These are phyloP conservation scores for Drosophila picticornis DNA, from an alignment of 2,888 invertebrate species.

Conservation along the genomic window DNA sequence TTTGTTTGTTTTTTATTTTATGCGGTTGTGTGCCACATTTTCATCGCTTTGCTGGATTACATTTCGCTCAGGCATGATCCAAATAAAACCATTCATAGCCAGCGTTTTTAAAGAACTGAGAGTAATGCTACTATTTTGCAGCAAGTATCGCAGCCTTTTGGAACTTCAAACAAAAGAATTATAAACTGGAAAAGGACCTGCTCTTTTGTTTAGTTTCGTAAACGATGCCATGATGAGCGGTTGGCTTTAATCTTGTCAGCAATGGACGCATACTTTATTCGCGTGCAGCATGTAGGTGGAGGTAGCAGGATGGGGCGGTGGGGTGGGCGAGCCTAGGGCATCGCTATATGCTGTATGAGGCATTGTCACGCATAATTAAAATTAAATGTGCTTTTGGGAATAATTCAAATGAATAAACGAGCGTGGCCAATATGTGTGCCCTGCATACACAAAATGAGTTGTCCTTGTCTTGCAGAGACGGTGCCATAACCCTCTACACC, in stretches of 20 bases:
- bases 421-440: conserved; percentile 71
- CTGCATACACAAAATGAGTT: conserved; percentile 77
- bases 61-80: conserved; percentile 21
- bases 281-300: not conserved
- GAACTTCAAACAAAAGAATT: not conserved
- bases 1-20: not conserved
- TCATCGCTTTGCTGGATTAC: conserved; percentile 17
- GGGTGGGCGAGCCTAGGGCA: conserved; percentile 3
- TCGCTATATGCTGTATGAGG: conserved; percentile 64
- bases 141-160: not conserved
- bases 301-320: not conserved
- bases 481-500: not conserved
- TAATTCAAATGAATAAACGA: conserved; percentile 82
- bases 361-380: conserved; percentile 85
- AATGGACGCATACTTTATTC: conserved; percentile 41
- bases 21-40: conserved; percentile 35
- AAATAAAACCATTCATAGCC: conserved; percentile 9
- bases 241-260: conserved; percentile 51
- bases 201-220: not conserved
- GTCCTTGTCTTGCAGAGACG: conserved; percentile 34
- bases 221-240: conserved; percentile 15
- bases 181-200: not conserved
- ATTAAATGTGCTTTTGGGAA: conserved; percentile 84
- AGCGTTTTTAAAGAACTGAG: not conserved
- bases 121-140: conserved; percentile 8